Percentiles rank a stretch among this genome's conserved stretches.
Evolutionary conservation across 2,113 vertebrate genomes (phyloP).

Genomic region (Panthera uncia): DNA sequence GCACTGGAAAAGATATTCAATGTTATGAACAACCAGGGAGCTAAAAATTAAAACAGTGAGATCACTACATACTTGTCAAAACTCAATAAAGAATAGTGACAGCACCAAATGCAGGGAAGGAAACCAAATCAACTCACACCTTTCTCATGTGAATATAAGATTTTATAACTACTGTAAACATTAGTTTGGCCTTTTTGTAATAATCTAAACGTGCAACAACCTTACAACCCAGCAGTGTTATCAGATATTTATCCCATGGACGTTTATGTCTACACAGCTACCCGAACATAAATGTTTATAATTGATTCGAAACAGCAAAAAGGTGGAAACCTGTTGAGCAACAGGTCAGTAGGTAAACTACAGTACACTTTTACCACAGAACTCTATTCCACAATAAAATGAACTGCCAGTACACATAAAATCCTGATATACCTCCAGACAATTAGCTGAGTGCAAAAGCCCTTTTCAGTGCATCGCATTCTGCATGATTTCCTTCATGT

Average conservation of each 20-base stretch:
- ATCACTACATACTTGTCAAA: not conserved
- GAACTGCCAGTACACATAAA: not conserved
- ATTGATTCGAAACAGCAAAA: not conserved
- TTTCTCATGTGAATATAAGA: not conserved
- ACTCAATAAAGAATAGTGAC: not conserved
- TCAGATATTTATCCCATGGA: not conserved
- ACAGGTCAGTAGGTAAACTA: not conserved
- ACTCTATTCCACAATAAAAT: not conserved
- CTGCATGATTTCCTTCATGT: not conserved
- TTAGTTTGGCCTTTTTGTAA: not conserved
- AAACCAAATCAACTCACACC: not conserved
- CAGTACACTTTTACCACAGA: not conserved
- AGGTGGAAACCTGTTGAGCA: not conserved
- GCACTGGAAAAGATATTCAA: not conserved
- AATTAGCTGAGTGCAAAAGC: not conserved
- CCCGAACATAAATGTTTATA: not conserved
- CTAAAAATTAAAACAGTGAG: not conserved
- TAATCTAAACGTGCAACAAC: not conserved
- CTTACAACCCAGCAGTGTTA: not conserved
- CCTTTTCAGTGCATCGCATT: not conserved
- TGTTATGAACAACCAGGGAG: not conserved
- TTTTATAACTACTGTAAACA: not conserved
- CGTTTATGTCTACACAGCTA: not conserved
- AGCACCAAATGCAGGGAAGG: not conserved
- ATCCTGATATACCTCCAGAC: not conserved